phyloP scores from a whole-genome alignment of 1,140 invertebrate genomes.

The Lepidurus packardi region DNA sequence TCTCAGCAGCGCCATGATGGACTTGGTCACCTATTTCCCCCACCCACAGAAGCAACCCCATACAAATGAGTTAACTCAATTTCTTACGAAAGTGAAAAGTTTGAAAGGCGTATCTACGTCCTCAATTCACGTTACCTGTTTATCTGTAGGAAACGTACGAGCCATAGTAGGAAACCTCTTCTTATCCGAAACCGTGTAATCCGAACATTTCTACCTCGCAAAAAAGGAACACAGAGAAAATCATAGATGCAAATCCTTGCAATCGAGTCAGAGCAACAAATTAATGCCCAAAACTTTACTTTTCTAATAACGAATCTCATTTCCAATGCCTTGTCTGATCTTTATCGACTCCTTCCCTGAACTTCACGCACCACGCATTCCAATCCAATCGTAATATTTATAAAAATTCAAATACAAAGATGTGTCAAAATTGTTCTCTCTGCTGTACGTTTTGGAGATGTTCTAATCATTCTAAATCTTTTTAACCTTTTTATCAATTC shows the following conservation, averaged over 20 bases:
- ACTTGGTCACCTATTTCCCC: conserved; percentile 74
- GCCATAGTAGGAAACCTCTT: conserved; percentile 79
- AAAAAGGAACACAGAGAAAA: conserved; percentile 34
- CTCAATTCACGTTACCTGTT: conserved; percentile 56
- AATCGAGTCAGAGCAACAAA: conserved; percentile 28
- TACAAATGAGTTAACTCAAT: background rate
- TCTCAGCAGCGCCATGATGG: conserved; percentile 76
- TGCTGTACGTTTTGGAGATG: too few species aligned
- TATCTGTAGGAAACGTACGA: conserved; percentile 86
- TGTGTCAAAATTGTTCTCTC: too few species aligned
- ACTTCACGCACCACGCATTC: too few species aligned
- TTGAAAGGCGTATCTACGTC: background rate
- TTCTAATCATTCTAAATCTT: too few species aligned
- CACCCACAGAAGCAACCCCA: background rate
- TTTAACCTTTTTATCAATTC: too few species aligned
- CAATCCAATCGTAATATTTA: too few species aligned
- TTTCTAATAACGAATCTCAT: too few species aligned
- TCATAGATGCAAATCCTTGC: background rate
- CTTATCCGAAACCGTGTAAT: conserved; percentile 70
- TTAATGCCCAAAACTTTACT: too few species aligned
- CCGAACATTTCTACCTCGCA: conserved; percentile 81
- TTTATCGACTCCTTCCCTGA: too few species aligned
- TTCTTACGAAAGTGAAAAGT: background rate
- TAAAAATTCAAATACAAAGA: too few species aligned
- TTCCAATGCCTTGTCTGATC: too few species aligned